phyloP scores from a whole-genome alignment of 2,797 vertebrate species.

The Enteromius mattozi region DNA sequence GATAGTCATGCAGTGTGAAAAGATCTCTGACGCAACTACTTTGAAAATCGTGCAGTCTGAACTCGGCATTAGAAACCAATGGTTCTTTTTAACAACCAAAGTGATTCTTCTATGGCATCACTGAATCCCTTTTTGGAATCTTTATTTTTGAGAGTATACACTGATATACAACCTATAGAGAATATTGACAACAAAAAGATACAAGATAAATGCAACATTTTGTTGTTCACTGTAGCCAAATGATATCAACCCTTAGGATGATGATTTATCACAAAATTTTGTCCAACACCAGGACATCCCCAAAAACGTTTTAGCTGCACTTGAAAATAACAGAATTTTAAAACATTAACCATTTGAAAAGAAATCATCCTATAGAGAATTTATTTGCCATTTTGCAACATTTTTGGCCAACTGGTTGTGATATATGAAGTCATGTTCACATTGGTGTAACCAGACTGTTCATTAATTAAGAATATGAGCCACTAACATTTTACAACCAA shows the following conservation, averaged over 20 bases:
- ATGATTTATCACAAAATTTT: too few relatives aligned
- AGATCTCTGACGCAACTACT: too few relatives aligned
- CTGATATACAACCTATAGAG: not conserved
- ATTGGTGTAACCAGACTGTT: not conserved
- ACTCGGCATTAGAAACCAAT: not conserved
- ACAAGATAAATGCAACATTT: not conserved
- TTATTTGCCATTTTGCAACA: not conserved
- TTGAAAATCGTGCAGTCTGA: too few relatives aligned
- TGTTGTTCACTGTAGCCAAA: not conserved
- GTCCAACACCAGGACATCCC: too few relatives aligned
- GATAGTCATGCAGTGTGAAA: too few relatives aligned
- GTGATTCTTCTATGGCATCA: not conserved
- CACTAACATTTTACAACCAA: not conserved
- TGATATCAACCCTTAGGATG: not conserved
- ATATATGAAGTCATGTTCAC: not conserved
- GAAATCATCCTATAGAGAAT: not conserved
- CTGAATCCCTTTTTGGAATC: not conserved
- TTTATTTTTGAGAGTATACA: not conserved
- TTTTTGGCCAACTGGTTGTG: not conserved
- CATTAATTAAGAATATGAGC: not conserved
- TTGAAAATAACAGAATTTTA: not conserved
- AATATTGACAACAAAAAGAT: not conserved
- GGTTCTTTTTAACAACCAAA: not conserved
- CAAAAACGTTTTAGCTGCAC: not conserved
- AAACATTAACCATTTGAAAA: not conserved